phyloP scores from a whole-genome alignment of 2,113 vertebrate species.

The Gymnorhina tibicen region DNA sequence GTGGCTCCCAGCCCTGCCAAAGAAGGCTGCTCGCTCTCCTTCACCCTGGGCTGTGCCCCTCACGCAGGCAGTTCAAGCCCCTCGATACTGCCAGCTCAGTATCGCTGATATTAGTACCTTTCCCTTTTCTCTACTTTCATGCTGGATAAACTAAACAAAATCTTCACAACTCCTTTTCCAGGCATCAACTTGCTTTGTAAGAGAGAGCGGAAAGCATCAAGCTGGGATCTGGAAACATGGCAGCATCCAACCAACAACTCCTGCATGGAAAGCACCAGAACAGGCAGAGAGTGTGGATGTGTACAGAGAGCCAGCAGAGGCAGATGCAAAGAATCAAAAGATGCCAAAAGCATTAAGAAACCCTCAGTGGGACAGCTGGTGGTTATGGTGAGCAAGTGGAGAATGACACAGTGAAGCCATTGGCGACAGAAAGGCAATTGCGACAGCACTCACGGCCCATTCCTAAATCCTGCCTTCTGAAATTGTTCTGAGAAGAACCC shows the following conservation, averaged over 20 bases:
- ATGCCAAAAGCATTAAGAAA: neutral
- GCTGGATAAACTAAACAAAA: neutral
- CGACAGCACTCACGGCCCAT: accelerated
- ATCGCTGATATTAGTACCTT: accelerated
- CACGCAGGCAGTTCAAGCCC: neutral
- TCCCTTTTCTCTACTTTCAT: neutral
- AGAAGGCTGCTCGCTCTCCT: neutral
- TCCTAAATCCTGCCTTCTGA: neutral
- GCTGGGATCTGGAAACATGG: neutral
- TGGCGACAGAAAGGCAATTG: accelerated
- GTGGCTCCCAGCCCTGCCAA: neutral
- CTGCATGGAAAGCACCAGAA: neutral
- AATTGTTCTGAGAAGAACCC: neutral
- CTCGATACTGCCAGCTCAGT: accelerated
- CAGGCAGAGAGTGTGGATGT: accelerated
- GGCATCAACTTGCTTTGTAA: neutral
- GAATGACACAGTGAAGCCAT: neutral
- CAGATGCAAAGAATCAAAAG: neutral
- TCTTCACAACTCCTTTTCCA: neutral
- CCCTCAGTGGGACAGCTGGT: accelerated
- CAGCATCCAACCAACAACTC: neutral
- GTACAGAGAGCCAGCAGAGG: neutral
- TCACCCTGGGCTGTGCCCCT: neutral
- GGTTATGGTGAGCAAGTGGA: neutral
- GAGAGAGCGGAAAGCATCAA: neutral